Evolutionary conservation across 2,797 vertebrate species (phyloP), one percentile per base, ranked within the genome.

Genomic region (Eospalax fontanierii): DNA sequence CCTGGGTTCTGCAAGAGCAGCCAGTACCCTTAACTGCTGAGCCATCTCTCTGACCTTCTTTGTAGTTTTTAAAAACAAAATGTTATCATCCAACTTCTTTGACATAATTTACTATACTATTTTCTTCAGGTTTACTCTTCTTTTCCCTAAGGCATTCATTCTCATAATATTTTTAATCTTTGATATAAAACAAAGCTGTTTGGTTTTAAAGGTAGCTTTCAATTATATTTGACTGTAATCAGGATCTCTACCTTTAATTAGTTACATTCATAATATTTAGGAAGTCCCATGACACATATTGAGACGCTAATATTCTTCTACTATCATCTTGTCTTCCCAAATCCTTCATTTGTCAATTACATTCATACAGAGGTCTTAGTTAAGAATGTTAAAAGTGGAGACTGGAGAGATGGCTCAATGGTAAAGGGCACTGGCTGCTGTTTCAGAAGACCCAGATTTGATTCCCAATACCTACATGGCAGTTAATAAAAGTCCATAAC

Each of bases 111-210:
- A 38, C 24, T 74, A 11, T 74, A 90, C 40, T 40, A 3, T 90
- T 95, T 70, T 88, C 30, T 95, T 85, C 3, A 88, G 82, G 82
- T 87, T 86, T n/a, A 38, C 10, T 21, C 65, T 59, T 85, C 90
- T 33, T 33, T 50, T 76, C 59, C 28, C 9, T 76, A 78, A 40
- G 6, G 85, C 83, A 84, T 35, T 91, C 74, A 90, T 95, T 94
- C 30, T 85, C 79, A 40, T 46, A 83, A 61, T 75, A 26, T 46
- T 86, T 86, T 79, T 57, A 54, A 95, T 4, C 59, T 95, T 95
- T 95, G 63, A 91, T 66, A 91, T 50, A 12, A 93, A 91, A 18
- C 70, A 79, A 54, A 63, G 18, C 10, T 94, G 16, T 21, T 81
- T 85, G 33, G 4, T 79, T 94, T 93, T 1, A 89, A 89, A 94